Percentiles rank a stretch among this genome's conserved stretches.
Evolutionary conservation across 2,888 invertebrate species (phyloP).

Genomic region (Pyrrhosoma nymphula): DNA sequence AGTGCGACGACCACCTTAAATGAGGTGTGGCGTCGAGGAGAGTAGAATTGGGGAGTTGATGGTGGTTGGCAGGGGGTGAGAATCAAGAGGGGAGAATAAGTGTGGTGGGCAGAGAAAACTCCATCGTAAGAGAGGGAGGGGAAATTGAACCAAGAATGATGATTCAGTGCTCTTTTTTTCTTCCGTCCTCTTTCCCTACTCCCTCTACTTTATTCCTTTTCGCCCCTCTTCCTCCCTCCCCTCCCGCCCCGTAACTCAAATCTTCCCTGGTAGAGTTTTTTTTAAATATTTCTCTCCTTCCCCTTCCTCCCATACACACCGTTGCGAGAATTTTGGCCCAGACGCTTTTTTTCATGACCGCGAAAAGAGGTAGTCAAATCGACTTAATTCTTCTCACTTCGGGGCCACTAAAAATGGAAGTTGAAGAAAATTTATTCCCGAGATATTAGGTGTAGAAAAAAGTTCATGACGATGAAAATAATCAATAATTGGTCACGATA

Average conservation of each 20-base stretch:
- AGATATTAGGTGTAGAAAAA: no score
- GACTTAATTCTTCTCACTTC: neutral
- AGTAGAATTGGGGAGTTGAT: neutral
- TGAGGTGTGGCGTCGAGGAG: neutral
- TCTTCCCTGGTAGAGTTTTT: neutral
- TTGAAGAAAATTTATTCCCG: neutral
- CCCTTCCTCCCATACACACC: neutral
- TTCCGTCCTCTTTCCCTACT: neutral
- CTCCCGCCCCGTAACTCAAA: no score
- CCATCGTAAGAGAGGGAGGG: neutral
- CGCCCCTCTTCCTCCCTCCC: neutral
- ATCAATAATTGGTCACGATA: no score
- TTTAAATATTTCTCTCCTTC: neutral
- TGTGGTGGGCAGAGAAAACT: neutral
- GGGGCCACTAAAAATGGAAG: neutral
- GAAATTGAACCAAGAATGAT: conserved; percentile 26
- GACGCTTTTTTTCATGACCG: neutral
- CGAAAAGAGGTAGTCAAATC: neutral
- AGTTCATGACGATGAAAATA: no score
- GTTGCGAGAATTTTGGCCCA: neutral
- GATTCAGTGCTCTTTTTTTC: neutral
- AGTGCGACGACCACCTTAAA: neutral
- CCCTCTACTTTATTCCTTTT: neutral
- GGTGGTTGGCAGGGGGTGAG: neutral
- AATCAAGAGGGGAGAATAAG: neutral